Conservation (phyloP, 2,797 vertebrate genomes). For the Nasua narica region DNA sequence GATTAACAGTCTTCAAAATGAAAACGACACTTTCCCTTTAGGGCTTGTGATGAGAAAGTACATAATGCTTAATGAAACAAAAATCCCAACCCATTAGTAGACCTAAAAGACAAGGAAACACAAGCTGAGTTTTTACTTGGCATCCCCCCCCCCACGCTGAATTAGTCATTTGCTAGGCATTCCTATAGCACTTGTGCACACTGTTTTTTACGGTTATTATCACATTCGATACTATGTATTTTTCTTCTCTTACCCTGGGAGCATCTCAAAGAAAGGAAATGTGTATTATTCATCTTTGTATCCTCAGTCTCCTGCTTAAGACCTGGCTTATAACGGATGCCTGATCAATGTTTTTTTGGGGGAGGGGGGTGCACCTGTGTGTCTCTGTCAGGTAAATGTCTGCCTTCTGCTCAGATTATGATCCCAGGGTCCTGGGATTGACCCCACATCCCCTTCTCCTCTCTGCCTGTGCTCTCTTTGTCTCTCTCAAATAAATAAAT, state of each 20-base stretch:
- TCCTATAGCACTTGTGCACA: background rate
- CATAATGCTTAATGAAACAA: slow-evolving; percentile 7
- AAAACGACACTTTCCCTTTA: background rate
- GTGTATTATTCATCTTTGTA: background rate
- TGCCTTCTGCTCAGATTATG: background rate
- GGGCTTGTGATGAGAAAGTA: background rate
- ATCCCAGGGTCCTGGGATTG: background rate
- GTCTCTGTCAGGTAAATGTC: background rate
- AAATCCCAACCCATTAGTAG: background rate
- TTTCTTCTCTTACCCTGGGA: background rate
- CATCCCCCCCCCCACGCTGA: background rate
- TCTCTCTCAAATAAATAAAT: too few relatives aligned
- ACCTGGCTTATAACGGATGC: background rate
- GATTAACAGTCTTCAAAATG: background rate
- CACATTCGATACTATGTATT: background rate
- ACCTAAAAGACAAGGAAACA: background rate
- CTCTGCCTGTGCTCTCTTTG: too few relatives aligned
- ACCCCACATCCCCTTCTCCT: too few relatives aligned
- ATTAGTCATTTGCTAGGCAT: slow-evolving; percentile 23
- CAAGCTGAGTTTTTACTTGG: background rate
- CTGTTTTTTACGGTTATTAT: background rate
- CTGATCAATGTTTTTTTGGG: slow-evolving; percentile 15
- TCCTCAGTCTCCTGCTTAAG: background rate
- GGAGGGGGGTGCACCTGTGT: background rate
- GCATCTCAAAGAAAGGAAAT: slow-evolving; percentile 4